These are phyloP conservation scores for Lypha dubia DNA, from an alignment of 2,888 invertebrate genomes.

Conservation along the genomic window DNA sequence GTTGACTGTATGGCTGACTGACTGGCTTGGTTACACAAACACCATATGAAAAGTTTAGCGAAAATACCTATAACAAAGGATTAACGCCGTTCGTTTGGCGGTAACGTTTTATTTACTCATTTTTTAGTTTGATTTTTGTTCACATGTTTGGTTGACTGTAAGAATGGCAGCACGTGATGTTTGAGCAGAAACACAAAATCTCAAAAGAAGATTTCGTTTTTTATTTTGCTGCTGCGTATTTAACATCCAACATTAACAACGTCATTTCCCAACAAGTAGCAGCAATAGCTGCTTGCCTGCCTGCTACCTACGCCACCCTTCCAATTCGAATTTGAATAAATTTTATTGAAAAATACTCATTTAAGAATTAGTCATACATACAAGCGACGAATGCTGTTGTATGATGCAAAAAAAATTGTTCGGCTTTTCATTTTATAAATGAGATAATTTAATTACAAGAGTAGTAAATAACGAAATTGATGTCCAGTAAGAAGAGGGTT, in stretches of 20 bases:
- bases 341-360: slow-evolving; percentile 16
- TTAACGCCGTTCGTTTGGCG: slow-evolving; percentile 52
- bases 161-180: slow-evolving; percentile 53
- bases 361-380: slow-evolving; percentile 28
- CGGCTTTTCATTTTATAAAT: neutral
- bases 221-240: slow-evolving; percentile 39
- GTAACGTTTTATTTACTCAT: slow-evolving; percentile 28
- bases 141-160: slow-evolving; percentile 10
- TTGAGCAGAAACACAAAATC: slow-evolving; percentile 42
- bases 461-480: neutral
- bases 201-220: neutral
- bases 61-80: slow-evolving; percentile 68
- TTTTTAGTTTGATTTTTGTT: slow-evolving; percentile 4
- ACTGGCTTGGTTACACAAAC: too few relatives aligned
- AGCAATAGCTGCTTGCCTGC: slow-evolving; percentile 12
- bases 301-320: neutral
- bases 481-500: slow-evolving; percentile 5
- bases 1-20: neutral
- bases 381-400: neutral
- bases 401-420: neutral
- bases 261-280: slow-evolving; percentile 28
- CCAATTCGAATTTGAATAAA: neutral
- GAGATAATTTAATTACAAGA: slow-evolving; percentile 5
- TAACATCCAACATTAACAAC: slow-evolving; percentile 25
- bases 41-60: slow-evolving; percentile 19